Evolutionary conservation across 2,888 invertebrate genomes (phyloP).

Genomic region (Gymnosoma rotundatum): DNA sequence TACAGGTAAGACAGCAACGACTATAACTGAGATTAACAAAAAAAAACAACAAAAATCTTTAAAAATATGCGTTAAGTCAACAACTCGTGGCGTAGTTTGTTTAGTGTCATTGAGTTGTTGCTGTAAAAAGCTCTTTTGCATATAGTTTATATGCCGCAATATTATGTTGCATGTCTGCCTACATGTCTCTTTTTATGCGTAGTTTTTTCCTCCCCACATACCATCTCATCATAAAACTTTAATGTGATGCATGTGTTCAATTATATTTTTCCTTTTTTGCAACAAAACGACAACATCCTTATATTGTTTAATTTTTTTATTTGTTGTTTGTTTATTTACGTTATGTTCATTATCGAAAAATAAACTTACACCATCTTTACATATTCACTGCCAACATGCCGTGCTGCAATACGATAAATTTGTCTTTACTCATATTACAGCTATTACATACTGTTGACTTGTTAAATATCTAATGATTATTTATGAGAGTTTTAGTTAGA

Average conservation of each 20-base stretch:
- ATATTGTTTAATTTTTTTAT: constrained; percentile 35
- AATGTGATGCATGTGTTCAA: constrained; percentile 8
- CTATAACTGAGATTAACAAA: neutral
- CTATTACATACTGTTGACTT: constrained; percentile 46
- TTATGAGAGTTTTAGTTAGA: constrained; percentile 40
- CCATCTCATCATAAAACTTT: neutral
- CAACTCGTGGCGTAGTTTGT: constrained; percentile 54
- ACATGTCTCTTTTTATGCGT: constrained; percentile 49
- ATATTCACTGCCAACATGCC: constrained; percentile 16
- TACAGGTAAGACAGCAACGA: constrained; percentile 2
- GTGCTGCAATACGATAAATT: constrained; percentile 2
- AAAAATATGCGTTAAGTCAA: constrained; percentile 59
- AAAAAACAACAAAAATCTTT: neutral
- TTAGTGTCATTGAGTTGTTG: constrained; percentile 52
- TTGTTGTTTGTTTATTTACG: constrained; percentile 9
- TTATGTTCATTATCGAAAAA: constrained; percentile 47
- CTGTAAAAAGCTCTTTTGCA: constrained; percentile 65
- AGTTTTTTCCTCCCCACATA: neutral
- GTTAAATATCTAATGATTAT: constrained; percentile 48
- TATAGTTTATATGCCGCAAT: constrained; percentile 68
- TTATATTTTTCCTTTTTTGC: neutral
- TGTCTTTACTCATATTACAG: constrained; percentile 39
- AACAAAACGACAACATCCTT: constrained; percentile 42
- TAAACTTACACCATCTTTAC: constrained; percentile 46
- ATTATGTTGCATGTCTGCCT: constrained; percentile 66